These are phyloP conservation scores for Hyposmocoma kahamanoa DNA, from an alignment of 1,140 invertebrate species.

Conservation along the genomic window DNA sequence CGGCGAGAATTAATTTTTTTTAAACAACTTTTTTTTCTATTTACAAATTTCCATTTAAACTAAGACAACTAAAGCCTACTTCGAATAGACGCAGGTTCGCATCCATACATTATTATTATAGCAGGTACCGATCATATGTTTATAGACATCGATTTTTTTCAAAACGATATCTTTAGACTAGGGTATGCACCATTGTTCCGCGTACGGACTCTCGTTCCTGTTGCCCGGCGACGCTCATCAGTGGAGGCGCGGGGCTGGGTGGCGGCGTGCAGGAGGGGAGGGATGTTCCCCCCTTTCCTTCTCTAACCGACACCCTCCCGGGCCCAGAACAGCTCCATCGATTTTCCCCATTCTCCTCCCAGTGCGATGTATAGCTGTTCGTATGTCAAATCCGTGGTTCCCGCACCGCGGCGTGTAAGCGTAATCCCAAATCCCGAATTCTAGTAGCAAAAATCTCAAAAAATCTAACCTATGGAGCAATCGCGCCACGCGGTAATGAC, in stretches of 20 bases:
- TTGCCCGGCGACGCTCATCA: slow-evolving; percentile 12
- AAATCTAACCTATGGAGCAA: slow-evolving; percentile 58
- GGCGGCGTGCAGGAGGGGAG: slow-evolving; percentile 14
- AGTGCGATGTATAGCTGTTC: slow-evolving; percentile 16
- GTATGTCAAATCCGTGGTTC: slow-evolving; percentile 22
- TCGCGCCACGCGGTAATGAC: slow-evolving; percentile 7
- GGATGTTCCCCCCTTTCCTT: slow-evolving; percentile 6
- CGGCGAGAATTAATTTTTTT: slow-evolving; percentile 47
- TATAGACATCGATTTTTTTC: slow-evolving; percentile 54
- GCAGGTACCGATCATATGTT: slow-evolving; percentile 70
- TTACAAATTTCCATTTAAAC: slow-evolving; percentile 72
- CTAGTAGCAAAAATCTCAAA: slow-evolving; percentile 65
- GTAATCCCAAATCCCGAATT: slow-evolving; percentile 34
- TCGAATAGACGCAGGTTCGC: slow-evolving; percentile 70
- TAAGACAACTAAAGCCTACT: slow-evolving; percentile 71
- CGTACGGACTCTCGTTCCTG: slow-evolving; percentile 34
- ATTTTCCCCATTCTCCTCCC: slow-evolving; percentile 39
- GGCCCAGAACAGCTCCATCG: slow-evolving; percentile 45
- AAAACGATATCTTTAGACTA: slow-evolving; percentile 60
- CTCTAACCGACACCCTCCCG: slow-evolving; percentile 14
- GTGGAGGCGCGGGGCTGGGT: background rate
- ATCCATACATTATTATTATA: slow-evolving; percentile 70
- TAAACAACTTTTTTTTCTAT: slow-evolving; percentile 57
- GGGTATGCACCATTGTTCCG: slow-evolving; percentile 65
- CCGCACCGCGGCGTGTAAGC: slow-evolving; percentile 14